Conservation (phyloP, 2,888 invertebrate genomes). For the Brachypterus glaber region DNA sequence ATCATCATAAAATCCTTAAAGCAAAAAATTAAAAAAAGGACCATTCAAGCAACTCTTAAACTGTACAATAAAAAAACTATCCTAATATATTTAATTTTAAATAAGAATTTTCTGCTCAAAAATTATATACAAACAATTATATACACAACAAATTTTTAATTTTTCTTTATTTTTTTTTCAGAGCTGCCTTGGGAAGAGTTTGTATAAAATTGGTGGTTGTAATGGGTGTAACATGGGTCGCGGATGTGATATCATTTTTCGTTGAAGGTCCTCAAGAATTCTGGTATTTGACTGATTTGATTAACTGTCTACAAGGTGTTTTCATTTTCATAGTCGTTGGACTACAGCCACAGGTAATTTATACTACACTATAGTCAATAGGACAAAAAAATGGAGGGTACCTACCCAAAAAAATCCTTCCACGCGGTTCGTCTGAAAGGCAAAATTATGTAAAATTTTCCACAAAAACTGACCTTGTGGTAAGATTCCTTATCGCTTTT, state of each 20-base stretch:
- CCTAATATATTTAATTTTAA: too few species aligned
- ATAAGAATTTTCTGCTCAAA: too few species aligned
- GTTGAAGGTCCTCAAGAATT: slow-evolving; percentile 70
- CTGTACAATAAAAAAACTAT: too few species aligned
- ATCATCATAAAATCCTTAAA: too few species aligned
- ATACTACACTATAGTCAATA: too few species aligned
- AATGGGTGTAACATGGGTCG: slow-evolving; percentile 72
- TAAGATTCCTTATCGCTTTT: too few species aligned
- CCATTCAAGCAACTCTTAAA: too few species aligned
- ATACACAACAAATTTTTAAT: too few species aligned
- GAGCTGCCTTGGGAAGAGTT: slow-evolving; percentile 72
- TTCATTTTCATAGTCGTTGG: slow-evolving; percentile 84
- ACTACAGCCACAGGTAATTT: slow-evolving; percentile 70
- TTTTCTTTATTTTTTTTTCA: slow-evolving; percentile 36
- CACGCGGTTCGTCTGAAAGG: neutral
- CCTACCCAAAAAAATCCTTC: neutral
- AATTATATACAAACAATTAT: too few species aligned
- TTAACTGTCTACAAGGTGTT: slow-evolving; percentile 80
- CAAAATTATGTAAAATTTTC: slow-evolving; percentile 5
- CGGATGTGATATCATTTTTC: slow-evolving; percentile 76
- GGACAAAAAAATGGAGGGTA: too few species aligned
- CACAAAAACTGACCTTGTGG: too few species aligned
- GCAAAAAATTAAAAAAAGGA: too few species aligned
- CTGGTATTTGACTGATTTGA: slow-evolving; percentile 77
- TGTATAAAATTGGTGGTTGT: slow-evolving; percentile 79